These are phyloP conservation scores for Enteromius afrohamiltoni DNA, from an alignment of 2,797 vertebrate genomes.

Conservation along the genomic window DNA sequence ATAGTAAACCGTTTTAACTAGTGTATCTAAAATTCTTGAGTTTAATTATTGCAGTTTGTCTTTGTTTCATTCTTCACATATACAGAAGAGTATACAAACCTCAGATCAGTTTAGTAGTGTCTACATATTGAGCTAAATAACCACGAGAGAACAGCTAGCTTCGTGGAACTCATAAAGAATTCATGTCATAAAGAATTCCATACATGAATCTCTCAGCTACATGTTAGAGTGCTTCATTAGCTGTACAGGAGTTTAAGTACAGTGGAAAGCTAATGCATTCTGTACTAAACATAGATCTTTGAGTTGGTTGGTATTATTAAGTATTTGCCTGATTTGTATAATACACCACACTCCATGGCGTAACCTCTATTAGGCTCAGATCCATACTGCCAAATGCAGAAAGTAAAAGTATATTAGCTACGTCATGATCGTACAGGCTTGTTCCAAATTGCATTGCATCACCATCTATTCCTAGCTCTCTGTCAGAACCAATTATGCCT, in stretches of 20 bases:
- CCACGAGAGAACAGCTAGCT: background rate
- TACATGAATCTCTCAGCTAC: background rate
- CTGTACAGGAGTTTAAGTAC: conserved; percentile 15
- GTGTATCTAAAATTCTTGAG: background rate
- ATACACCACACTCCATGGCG: conserved; percentile 33
- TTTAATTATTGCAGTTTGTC: background rate
- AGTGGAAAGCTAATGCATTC: conserved; percentile 8
- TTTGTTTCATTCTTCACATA: background rate
- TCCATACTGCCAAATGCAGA: conserved; percentile 41
- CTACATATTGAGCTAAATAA: background rate
- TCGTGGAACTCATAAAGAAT: background rate
- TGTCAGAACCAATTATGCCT: conserved; percentile 73
- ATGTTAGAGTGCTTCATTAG: background rate
- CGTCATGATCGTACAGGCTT: conserved; percentile 42
- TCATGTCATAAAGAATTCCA: background rate
- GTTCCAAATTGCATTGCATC: conserved; percentile 61
- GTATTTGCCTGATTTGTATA: conserved; percentile 44
- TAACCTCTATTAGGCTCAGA: conserved; percentile 35
- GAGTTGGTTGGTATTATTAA: conserved; percentile 10
- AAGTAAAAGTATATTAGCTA: conserved; percentile 52
- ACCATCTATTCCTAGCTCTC: conserved; percentile 68
- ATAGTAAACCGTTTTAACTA: background rate
- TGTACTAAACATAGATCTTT: conserved; percentile 3
- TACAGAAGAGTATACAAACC: too few species aligned
- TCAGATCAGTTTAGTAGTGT: background rate